These are phyloP conservation scores for Glaucopsyche alexis DNA, from an alignment of 2,888 invertebrate genomes.

Conservation along the genomic window DNA sequence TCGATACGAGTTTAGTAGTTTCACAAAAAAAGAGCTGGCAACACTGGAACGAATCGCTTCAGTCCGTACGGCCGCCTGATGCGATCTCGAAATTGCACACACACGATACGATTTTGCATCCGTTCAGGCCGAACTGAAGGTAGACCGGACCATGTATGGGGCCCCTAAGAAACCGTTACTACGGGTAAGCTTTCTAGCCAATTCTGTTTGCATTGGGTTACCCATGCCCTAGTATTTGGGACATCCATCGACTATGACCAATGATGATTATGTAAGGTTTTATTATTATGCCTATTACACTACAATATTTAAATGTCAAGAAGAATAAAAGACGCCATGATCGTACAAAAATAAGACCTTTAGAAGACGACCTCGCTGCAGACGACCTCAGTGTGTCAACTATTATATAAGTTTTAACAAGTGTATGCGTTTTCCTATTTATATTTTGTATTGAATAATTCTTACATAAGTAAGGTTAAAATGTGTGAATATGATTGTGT, in stretches of 20 bases:
- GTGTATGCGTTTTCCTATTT: conserved; percentile 25
- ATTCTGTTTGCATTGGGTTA: too few relatives aligned
- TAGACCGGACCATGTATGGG: too few relatives aligned
- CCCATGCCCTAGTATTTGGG: neutral
- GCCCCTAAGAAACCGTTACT: too few relatives aligned
- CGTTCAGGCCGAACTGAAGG: too few relatives aligned
- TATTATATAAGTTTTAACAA: conserved; percentile 28
- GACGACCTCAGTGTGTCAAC: conserved; percentile 18
- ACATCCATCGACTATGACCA: neutral
- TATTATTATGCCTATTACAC: too few relatives aligned
- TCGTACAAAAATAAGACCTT: conserved; percentile 8
- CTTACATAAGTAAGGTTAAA: conserved; percentile 22
- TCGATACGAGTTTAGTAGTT: too few relatives aligned
- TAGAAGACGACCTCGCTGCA: conserved; percentile 11
- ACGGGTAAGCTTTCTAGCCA: too few relatives aligned
- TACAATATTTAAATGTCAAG: neutral
- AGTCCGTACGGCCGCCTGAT: too few relatives aligned
- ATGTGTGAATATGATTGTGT: conserved; percentile 6
- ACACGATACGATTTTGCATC: too few relatives aligned
- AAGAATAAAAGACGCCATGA: conserved; percentile 2
- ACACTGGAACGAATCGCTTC: too few relatives aligned
- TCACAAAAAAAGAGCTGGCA: too few relatives aligned
- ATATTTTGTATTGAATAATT: conserved; percentile 25
- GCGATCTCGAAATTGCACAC: too few relatives aligned
- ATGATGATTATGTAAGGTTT: neutral